Evolutionary conservation across 35 echinoderm and acorn worm genomes (phyloP), one percentile per base, ranked within the genome.

Genomic region (Apostichopus californicus): DNA sequence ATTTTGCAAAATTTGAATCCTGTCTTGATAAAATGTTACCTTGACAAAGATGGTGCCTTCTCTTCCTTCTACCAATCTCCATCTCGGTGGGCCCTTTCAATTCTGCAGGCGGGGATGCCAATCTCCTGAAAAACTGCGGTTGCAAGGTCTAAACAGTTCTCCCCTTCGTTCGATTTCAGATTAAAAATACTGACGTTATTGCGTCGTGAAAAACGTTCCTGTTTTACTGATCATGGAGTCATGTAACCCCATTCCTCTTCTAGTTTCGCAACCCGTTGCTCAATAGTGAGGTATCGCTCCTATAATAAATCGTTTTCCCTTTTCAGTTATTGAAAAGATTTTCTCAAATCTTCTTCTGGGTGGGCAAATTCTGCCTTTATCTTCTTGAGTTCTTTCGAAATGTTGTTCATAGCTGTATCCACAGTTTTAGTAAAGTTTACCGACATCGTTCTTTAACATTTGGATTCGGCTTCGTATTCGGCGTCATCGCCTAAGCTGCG

Each of bases 361-460:
- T 81, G 25, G 28, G 22, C n/a, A 68, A 68, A 68, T 68, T 68
- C 34, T 68, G 14, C 77, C 77, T 79, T 22, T 21, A 79, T 22
- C 28, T 79, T 79, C 21, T 79, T 79, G 17, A 79, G 77, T 79
- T 79, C 77, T 22, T 79, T 79, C 10, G 24, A 81, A 81, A 81
- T 81, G 54, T 81, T 81, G 24, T 46, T 81, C 22, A 54, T 81
- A 14, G 79, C 79, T 81, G 79, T 81, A 28, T 81, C 77, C 77
- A 22, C n/a, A 14, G 25, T 25, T 81, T 81, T 81, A 8, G 24
- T 81, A 15, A 81, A 81, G 24, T 25, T 28, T 53, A 34, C 79
- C 14, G 25, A 81, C 52, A 81, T 81, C 52, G 79, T 81, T 52
- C 6, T 34, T 13, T 34, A 9, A 28, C 52, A 8, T 81, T 81